Base-by-base conservation (phyloP, 2,888 invertebrate genomes). In the Thymelicus lineola region DNA sequence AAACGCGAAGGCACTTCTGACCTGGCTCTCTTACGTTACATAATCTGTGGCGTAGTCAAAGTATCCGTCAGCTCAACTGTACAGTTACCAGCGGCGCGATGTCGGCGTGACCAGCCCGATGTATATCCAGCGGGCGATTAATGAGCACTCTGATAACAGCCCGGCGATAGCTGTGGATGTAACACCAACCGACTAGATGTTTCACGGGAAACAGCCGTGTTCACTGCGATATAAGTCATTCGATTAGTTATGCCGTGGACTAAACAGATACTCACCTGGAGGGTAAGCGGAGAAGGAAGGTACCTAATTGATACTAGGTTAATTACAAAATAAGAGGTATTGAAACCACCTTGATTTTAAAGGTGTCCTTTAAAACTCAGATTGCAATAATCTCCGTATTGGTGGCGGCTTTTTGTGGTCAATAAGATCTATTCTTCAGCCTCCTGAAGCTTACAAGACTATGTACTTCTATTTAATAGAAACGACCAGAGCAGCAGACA, bases 71-170 rank as follows among this genome's bases (percentile, higher is more conserved):
- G 42, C 36, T 28, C 28, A 45, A 42, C 66, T 50, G 59, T 59
- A 50, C 66, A 66, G 66, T 59, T 45, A 53, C 50, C 50, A 60
- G 58, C 42, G 62, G 20, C n/a, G 62, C 62, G 62, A 48, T 62
- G 62, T 62, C 46, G 62, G 62, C 55, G 55, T 55, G 55, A 55
- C 55, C 28, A 12, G 28, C 48, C 45, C 53, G 60, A 67, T 67
- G 66, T 60, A 53, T 66, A 66, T 36, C 46, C 45, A 42, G 65
- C 55, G 28, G 48, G 46, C 66, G 66, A 66, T 60, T 60, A 60
- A 60, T 60, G 66, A 58, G 58, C 3, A 17, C 46, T 58, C 58
- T 35, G 66, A 66, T 66, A 66, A 45, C 65, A 58, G n/a, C 6
- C 63, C 17, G 38, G 1, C 55, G 57, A 58, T 58, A 46, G 57